These are phyloP conservation scores for Bambusicola thoracicus DNA, from an alignment of 2,113 vertebrate species.

Conservation along the genomic window DNA sequence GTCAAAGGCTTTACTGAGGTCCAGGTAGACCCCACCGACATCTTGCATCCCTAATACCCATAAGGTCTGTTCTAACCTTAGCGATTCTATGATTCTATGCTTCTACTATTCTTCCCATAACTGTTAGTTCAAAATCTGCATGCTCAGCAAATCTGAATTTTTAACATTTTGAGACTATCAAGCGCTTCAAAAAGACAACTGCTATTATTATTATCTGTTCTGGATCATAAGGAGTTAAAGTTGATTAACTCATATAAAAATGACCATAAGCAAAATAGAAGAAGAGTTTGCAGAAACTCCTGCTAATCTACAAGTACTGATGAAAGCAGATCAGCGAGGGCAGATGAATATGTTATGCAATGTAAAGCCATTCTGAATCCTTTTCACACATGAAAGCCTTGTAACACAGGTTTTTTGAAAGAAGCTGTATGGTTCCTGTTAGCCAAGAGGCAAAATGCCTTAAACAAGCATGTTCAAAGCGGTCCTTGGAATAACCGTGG, in stretches of 20 bases:
- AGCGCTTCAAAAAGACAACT: background rate
- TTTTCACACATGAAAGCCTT: background rate
- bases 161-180: background rate
- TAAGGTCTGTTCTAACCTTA: too few species aligned
- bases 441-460: conserved; percentile 22
- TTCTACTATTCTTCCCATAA: background rate
- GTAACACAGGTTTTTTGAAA: conserved; percentile 16
- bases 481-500: conserved; percentile 9
- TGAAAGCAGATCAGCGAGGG: background rate
- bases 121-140: background rate
- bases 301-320: background rate
- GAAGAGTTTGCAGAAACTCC: background rate
- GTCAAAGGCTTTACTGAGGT: too few species aligned
- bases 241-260: background rate
- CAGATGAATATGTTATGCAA: background rate
- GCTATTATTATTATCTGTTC: background rate
- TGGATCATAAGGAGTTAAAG: background rate
- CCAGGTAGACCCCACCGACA: too few species aligned
- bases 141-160: background rate
- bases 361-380: background rate
- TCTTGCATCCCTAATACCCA: background rate
- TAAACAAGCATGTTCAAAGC: conserved; percentile 17
- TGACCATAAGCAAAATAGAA: background rate
- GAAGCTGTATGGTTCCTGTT: background rate
- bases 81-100: too few species aligned